Evolutionary conservation across 2,888 invertebrate genomes (phyloP), one percentile per base, ranked within the genome.

Genomic region (Dilophus febrilis): DNA sequence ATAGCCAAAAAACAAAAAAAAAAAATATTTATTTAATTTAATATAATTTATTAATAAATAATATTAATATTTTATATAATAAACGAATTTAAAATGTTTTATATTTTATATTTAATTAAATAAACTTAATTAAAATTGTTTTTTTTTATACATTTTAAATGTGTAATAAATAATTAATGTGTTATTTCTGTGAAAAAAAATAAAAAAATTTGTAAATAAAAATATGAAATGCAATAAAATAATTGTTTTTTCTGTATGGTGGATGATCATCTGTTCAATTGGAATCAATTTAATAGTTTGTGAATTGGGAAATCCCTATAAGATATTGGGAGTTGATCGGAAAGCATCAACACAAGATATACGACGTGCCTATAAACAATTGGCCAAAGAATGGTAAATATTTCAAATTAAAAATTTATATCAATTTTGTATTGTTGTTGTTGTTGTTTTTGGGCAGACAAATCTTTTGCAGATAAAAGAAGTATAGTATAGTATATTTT

Each of bases 301-400:
- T 16, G 27, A 33, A n/a, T 31, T 45, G 8, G 71, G 72, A 61
- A 80, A 90, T 67, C 90, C 90, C 6, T 90, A 90, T 61, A 71
- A 79, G 61, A 78, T 83, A 53, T 68, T 92, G 44, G 87, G 86
- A 7, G 68, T 92, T 35, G 70, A 72, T 49, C 72, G 72, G 49
- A 71, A 74, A 51, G 82, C 91, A 10, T 70, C 75, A n/a, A 57
- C 74, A 34, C 74, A 76, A 47, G 90, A 92, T 52, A 87, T 94
- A 49, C 74, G 88, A 47, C 82, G 79, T 58, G 84, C 90, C 4
- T 94, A 92, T 57, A 87, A 83, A 56, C 77, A 81, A 57, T 67
- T 90, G 47, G 92, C 83, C 14, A 90, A 85, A 62, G 84, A 88
- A 73, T 91, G 90, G 88, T 86, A 61, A 65, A 11, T 37, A 33